A percentile compares a stretch with the other conserved stretches of the same genome.
These are phyloP conservation scores for Clupea harengus DNA, from an alignment of 2,113 vertebrate species.

Conservation along the genomic window DNA sequence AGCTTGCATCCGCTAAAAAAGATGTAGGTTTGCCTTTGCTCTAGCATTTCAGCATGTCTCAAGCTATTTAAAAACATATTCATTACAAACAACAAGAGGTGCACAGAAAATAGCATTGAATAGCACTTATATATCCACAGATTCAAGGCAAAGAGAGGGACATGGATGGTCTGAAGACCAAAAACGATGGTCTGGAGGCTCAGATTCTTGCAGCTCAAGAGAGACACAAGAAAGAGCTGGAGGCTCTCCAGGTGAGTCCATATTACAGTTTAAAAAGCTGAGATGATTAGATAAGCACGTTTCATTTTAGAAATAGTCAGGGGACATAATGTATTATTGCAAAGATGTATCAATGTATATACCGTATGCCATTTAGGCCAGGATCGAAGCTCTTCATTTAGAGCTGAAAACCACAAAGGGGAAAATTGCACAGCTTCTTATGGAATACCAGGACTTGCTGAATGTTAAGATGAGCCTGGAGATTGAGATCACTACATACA, in stretches of 20 bases:
- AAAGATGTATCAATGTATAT: too few species aligned
- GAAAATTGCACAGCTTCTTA: conserved; percentile 70
- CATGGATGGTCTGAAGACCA: conserved; percentile 62
- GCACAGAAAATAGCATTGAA: background rate
- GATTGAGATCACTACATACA: conserved; percentile 77
- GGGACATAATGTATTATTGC: background rate
- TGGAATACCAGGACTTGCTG: conserved; percentile 74
- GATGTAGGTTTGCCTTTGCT: conserved; percentile 66
- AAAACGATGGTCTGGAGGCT: conserved; percentile 65
- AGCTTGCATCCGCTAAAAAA: conserved; percentile 70
- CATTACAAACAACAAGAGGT: background rate
- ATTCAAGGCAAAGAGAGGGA: conserved; percentile 69
- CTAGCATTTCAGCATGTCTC: background rate
- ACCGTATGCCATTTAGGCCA: conserved; percentile 49
- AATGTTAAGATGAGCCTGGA: conserved; percentile 77
- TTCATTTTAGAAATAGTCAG: too few species aligned
- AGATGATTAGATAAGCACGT: background rate
- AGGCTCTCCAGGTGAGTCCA: conserved; percentile 57
- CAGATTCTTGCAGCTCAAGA: conserved; percentile 65
- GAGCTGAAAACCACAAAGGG: conserved; percentile 67
- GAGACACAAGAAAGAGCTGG: conserved; percentile 56
- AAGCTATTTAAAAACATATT: background rate
- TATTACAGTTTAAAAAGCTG: background rate
- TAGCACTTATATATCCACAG: conserved; percentile 31
- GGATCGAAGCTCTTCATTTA: conserved; percentile 61